Evolutionary conservation across 64 coral and sea anemone species (phyloP), one percentile per base, ranked within the genome.

Genomic region (Pocillopora verrucosa): DNA sequence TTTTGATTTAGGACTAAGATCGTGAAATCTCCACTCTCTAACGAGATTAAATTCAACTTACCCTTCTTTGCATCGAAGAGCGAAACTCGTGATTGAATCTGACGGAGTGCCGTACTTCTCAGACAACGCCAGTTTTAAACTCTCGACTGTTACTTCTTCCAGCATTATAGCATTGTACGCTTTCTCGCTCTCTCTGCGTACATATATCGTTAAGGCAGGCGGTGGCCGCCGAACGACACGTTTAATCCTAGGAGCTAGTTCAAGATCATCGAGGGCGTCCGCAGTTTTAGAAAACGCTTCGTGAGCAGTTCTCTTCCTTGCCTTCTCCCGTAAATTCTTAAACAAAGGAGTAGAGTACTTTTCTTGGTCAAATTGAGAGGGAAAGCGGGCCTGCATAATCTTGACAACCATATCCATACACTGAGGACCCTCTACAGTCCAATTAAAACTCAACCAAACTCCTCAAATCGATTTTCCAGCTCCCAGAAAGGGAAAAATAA

Each of bases 141-240:
- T 93, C 34, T 97, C 77, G 13, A 90, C 77, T 57, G 88, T 97
- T 17, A 80, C 64, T 73, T 93, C 88, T 72, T 97, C 95, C 83
- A 97, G 72, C 63, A 93, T 92, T 72, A 97, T 93, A 34, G 95
- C 95, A 91, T 97, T 84, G 60, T 93, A 93, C 34, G 95, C 95
- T 93, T 97, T 97, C 84, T 97, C 91, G 36, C 61, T 91, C 75
- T 97, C 95, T 87, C 93, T 79, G 79, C 95, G 83, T 11, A 97
- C 91, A 79, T 97, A 97, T 34, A 97, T 82, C 80, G 92, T 94
- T 57, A 97, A 68, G 26, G 90, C 34, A 83, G 95, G 95, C 62
- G 95, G 95, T 35, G 95, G 95, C 56, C 95, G 88, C 61, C 95
- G 82, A 30, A 90, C 88, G 12, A 93, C 91, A 84, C 91, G 88